These are phyloP conservation scores for Pelecanus crispus DNA, from an alignment of 2,113 vertebrate species.

Conservation along the genomic window DNA sequence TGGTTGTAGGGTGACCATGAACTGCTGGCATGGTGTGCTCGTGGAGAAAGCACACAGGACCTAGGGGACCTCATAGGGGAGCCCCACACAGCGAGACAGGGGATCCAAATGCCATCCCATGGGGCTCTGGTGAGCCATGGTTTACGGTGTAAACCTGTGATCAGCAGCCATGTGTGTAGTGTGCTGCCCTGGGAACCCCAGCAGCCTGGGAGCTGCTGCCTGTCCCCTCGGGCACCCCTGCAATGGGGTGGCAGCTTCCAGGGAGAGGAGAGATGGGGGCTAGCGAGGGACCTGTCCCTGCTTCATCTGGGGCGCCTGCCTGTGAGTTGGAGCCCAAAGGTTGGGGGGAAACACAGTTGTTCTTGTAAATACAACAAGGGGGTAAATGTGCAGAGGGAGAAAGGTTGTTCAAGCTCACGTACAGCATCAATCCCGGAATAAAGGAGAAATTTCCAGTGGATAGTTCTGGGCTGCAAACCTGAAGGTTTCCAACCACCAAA, in stretches of 20 bases:
- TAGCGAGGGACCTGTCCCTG: background rate
- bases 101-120: background rate
- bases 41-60: background rate
- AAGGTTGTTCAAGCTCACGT: background rate
- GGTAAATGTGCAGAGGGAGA: background rate
- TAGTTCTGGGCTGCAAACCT: background rate
- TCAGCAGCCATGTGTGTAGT: background rate
- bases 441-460: background rate
- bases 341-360: background rate
- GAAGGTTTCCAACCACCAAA: background rate
- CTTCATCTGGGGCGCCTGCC: background rate
- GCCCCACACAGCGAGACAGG: rapidly evolving
- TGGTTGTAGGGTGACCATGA: background rate
- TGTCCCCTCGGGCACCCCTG: background rate
- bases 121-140: background rate
- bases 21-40: background rate
- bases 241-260: background rate
- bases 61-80: background rate
- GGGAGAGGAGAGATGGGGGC: background rate
- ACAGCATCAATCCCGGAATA: background rate
- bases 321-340: background rate
- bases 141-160: background rate
- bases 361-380: background rate
- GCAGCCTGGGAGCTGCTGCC: background rate
- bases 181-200: background rate